Base-by-base conservation (phyloP, 2,113 vertebrate species). In the Dipodomys ordii region DNA sequence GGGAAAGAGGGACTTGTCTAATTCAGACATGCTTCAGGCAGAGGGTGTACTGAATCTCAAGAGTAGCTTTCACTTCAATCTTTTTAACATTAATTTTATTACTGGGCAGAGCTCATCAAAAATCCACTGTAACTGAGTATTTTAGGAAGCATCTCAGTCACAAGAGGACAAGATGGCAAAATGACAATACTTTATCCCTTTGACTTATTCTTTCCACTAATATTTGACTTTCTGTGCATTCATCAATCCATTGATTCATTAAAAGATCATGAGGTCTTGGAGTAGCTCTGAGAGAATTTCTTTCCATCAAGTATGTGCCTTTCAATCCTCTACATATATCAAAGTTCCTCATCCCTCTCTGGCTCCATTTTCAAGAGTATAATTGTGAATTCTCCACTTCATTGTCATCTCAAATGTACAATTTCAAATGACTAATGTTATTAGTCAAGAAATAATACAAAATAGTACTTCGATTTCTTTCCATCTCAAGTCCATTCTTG, bases 71-170 rank as follows among this genome's bases (percentile, higher is more conserved):
- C 46, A 57, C 68, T 80, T 71, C 64, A 22, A 64, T 71, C 64
- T 88, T 77, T 80, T 88, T 87, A 94, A 69, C 19, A 32, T 72
- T 67, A 87, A 81, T 57, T 93, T 57, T 94, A 2, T 82, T 78
- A 90, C 80, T 91, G 44, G 11, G 76, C 62, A 35, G 35, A 68
- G 69, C 23, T 88, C 83, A 88, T 88, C 16, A 88, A 76, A 94
- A 92, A n/a, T 32, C 1, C 23, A 49, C 5, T 2, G 19, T 32
- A 30, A 76, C 27, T 57, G 53, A 71, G 16, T 60, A 62, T 88
- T 82, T 93, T 49, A 71, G 69, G 30, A 88, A 79, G 84, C 39
- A 35, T 67, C 28, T 88, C 46, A 49, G 80, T 68, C 72, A 62
- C 15, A 39, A 80, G 53, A 88, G 6, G 16, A 62, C 23, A 65